These are phyloP conservation scores for Hypotaenidia okinawae DNA, from an alignment of 2,797 vertebrate species.

Conservation along the genomic window DNA sequence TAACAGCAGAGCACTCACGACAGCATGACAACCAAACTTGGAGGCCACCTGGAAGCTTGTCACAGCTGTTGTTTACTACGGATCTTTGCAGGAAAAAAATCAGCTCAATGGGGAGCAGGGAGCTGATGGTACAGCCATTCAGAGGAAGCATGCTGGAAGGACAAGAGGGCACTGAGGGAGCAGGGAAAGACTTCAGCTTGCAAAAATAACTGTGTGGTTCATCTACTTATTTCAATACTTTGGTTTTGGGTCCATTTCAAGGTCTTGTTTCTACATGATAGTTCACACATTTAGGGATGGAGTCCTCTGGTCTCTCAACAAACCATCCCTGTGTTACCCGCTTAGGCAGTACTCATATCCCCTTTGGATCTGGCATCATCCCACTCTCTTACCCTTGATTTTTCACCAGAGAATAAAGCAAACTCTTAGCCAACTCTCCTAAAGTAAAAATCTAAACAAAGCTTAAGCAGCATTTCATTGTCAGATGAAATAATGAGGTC, in stretches of 20 bases:
- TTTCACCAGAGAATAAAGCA: background rate
- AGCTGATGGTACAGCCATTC: background rate
- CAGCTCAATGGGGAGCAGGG: background rate
- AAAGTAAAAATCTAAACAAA: background rate
- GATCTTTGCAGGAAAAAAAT: background rate
- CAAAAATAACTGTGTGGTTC: background rate
- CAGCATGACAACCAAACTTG: background rate
- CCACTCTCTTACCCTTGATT: background rate
- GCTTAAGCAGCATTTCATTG: background rate
- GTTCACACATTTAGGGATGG: background rate
- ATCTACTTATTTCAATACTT: background rate
- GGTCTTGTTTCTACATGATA: background rate
- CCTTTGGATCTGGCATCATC: background rate
- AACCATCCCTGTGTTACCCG: background rate
- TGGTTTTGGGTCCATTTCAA: background rate
- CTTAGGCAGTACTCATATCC: rapidly evolving
- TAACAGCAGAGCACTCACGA: background rate
- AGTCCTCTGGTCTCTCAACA: background rate
- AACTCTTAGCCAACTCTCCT: background rate
- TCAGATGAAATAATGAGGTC: background rate
- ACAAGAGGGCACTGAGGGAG: background rate
- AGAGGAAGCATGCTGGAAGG: background rate
- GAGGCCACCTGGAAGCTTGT: conserved; percentile 31
- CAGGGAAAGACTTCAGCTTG: background rate
- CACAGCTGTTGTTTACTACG: conserved; percentile 54